phyloP scores from a whole-genome alignment of 2,113 vertebrate genomes.

The Erpornis zantholeuca region DNA sequence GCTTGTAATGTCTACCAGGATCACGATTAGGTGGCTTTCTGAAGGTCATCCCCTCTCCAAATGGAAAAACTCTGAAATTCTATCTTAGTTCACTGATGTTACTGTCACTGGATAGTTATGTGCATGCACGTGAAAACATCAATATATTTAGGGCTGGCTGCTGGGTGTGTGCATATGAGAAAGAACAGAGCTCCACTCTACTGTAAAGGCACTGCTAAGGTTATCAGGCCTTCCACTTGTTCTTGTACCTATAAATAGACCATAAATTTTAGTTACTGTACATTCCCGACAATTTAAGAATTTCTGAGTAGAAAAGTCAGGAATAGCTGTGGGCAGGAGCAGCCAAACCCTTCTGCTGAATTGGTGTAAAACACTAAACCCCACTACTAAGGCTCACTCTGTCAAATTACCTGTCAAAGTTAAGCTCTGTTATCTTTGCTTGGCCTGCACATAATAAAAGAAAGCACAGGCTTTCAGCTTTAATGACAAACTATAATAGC shows the following conservation, averaged over 20 bases:
- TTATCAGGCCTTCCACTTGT: constrained; percentile 32
- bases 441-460: neutral
- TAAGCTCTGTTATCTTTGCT: neutral
- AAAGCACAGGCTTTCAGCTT: neutral
- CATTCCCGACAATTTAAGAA: neutral
- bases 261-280: neutral
- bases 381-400: neutral
- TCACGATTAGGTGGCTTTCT: neutral
- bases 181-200: constrained; percentile 17
- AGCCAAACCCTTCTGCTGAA: neutral
- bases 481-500: neutral
- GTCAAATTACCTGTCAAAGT: neutral
- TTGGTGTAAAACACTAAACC: neutral
- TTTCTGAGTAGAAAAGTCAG: neutral
- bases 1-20: neutral
- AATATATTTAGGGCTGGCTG: neutral
- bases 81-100: neutral
- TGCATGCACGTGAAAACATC: neutral
- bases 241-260: constrained; percentile 8
- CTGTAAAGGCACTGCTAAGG: neutral
- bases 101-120: neutral
- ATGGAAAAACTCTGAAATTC: neutral
- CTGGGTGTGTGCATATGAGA: neutral
- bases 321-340: neutral
- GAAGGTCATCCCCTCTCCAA: neutral